Conservation (phyloP, 2,888 invertebrate species). For the Acheta domesticus region DNA sequence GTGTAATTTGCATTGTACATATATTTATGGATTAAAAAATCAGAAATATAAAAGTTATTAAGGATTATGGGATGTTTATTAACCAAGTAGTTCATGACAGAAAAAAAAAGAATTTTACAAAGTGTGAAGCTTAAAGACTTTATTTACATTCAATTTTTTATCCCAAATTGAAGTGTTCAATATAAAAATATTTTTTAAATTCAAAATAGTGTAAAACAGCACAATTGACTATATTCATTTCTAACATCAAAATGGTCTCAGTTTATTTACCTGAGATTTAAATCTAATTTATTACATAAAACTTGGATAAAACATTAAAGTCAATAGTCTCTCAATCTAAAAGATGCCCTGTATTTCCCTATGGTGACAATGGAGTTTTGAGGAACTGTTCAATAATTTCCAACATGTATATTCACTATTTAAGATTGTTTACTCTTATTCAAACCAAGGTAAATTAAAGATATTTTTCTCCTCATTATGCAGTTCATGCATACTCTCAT, state of each 20-base stretch:
- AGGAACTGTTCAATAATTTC: neutral
- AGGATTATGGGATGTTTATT: no score
- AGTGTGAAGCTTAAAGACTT: neutral
- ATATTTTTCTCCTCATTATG: neutral
- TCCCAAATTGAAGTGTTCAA: neutral
- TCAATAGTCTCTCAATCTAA: neutral
- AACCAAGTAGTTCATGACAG: no score
- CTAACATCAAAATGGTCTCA: neutral
- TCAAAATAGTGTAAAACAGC: slow-evolving; percentile 6
- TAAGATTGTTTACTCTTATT: neutral
- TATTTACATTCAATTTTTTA: neutral
- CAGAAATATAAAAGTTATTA: no score
- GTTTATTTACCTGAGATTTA: neutral
- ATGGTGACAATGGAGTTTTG: neutral
- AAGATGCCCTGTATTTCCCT: neutral
- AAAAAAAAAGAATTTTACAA: no score
- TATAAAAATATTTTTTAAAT: neutral
- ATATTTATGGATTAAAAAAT: no score
- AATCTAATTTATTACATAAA: neutral
- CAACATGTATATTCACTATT: neutral
- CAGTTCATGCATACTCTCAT: neutral
- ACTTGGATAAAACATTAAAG: neutral
- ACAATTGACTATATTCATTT: neutral
- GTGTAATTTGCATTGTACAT: no score
- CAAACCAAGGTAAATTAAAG: neutral